Conservation (phyloP, 2,113 vertebrate genomes). For the Cyanoderma ruficeps region DNA sequence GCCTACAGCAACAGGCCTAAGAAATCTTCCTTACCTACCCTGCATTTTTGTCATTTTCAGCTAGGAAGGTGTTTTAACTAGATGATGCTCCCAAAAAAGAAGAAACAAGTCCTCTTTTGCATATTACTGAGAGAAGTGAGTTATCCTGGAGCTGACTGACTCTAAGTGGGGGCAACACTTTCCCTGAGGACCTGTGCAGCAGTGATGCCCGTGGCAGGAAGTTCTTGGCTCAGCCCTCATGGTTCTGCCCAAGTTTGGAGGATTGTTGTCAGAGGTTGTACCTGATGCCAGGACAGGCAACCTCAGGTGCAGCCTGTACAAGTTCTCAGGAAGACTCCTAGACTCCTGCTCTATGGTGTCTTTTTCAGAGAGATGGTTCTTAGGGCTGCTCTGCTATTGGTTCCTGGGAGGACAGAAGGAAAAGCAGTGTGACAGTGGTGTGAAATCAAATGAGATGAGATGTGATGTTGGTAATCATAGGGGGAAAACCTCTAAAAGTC, state of each 20-base stretch:
- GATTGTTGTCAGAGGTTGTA: neutral
- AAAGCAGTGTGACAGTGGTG: neutral
- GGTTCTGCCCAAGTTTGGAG: neutral
- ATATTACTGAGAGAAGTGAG: neutral
- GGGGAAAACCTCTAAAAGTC: neutral
- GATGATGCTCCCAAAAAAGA: neutral
- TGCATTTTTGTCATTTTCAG: neutral
- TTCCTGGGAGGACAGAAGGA: neutral
- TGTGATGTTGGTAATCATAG: neutral
- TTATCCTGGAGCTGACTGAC: neutral
- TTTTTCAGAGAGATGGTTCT: neutral
- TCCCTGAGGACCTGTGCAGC: neutral
- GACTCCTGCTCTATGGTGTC: neutral
- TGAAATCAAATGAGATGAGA: neutral
- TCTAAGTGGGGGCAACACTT: neutral
- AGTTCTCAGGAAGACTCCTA: neutral
- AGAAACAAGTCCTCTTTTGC: neutral
- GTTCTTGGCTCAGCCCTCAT: fast-evolving
- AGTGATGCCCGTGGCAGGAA: fast-evolving
- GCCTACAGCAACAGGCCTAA: neutral
- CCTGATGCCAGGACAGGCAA: neutral
- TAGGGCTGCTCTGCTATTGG: neutral
- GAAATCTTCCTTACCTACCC: neutral
- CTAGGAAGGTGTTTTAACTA: neutral
- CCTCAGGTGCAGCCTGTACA: neutral